These are phyloP conservation scores for Salmo trutta DNA, from an alignment of 2,797 vertebrate genomes.

Conservation along the genomic window DNA sequence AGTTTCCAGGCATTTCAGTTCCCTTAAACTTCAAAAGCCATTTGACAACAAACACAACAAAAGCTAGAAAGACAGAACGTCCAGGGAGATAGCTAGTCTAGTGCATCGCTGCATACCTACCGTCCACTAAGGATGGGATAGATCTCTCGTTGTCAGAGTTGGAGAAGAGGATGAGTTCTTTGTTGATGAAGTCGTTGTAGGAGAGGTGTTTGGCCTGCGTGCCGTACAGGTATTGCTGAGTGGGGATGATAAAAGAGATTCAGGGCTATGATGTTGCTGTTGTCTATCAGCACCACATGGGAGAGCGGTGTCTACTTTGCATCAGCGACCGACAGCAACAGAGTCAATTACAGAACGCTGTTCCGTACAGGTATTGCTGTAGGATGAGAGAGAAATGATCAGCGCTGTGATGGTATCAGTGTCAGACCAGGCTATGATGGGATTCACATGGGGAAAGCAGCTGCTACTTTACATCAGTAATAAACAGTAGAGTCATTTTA, in stretches of 20 bases:
- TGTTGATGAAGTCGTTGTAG: slow-evolving; percentile 99
- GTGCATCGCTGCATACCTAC: slow-evolving; percentile 69
- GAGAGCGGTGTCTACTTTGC: background rate
- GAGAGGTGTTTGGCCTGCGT: slow-evolving; percentile 91
- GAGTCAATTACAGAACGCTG: slow-evolving; percentile 52
- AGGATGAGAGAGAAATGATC: background rate
- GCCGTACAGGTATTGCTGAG: slow-evolving; percentile 96
- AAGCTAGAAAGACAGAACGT: background rate
- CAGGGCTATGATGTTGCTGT: background rate
- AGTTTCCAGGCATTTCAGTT: background rate
- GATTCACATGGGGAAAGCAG: slow-evolving; percentile 4
- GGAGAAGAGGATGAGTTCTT: slow-evolving; percentile 98
- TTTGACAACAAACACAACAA: background rate
- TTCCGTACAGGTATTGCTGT: slow-evolving; percentile 97
- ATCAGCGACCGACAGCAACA: background rate
- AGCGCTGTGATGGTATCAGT: background rate
- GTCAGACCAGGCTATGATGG: background rate
- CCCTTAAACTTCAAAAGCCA: slow-evolving; percentile 15
- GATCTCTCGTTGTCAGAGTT: slow-evolving; percentile 99
- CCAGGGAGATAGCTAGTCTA: background rate
- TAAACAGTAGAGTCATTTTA: slow-evolving; percentile 8
- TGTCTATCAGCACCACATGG: background rate
- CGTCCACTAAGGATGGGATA: slow-evolving; percentile 96
- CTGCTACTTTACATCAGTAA: background rate
- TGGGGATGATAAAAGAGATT: slow-evolving; percentile 23